Percentiles rank a stretch among this genome's conserved stretches.
Conservation (phyloP, 2,113 vertebrate genomes). For the Corydoras maculifer region DNA sequence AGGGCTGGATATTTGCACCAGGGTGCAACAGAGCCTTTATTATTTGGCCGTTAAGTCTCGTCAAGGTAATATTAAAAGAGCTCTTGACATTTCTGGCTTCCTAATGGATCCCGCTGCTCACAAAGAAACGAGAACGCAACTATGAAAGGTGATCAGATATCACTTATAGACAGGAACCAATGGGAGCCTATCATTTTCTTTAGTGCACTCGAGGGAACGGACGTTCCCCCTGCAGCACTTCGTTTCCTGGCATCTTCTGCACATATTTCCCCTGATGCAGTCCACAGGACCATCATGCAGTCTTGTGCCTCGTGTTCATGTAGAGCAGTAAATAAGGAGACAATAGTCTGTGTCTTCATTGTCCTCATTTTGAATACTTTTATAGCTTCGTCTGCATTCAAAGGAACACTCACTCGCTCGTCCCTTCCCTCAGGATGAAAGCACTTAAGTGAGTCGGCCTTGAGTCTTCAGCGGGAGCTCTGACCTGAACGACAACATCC, state of each 20-base stretch:
- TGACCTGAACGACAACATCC: too few species aligned
- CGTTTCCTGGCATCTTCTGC: background rate
- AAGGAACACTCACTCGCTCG: too few species aligned
- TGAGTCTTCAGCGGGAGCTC: too few species aligned
- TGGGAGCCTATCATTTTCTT: background rate
- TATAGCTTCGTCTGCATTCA: too few species aligned
- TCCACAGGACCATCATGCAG: background rate
- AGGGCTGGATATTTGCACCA: too few species aligned
- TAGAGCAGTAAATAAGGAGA: slow-evolving; percentile 7
- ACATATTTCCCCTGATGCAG: too few species aligned
- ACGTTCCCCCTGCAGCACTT: background rate
- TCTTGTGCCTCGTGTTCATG: background rate
- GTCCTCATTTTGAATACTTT: too few species aligned
- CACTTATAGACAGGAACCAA: background rate
- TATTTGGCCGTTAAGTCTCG: too few species aligned
- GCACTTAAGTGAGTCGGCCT: too few species aligned
- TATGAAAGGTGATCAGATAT: background rate
- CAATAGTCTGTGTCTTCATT: slow-evolving; percentile 3
- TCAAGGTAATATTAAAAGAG: background rate
- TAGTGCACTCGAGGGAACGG: background rate
- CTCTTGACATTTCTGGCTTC: background rate
- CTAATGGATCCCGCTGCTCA: background rate
- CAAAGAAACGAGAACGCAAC: background rate
- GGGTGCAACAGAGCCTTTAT: too few species aligned
- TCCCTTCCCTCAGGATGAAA: too few species aligned